These are phyloP conservation scores for Drosophila tropicalis DNA, from an alignment of 1,140 invertebrate genomes.

Conservation along the genomic window DNA sequence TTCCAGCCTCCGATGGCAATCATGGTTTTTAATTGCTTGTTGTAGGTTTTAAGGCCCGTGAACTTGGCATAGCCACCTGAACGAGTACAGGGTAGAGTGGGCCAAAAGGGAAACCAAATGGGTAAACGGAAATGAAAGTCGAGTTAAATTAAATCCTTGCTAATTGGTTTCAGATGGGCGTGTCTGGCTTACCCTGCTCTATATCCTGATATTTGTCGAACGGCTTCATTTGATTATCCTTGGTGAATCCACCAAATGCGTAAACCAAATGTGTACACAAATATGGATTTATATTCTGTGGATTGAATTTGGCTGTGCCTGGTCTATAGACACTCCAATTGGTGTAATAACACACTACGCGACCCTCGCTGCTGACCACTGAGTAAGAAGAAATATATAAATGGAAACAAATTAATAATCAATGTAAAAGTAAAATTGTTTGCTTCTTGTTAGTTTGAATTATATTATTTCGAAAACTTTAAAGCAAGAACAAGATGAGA, in stretches of 20 bases:
- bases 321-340: conserved; percentile 96
- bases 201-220: conserved; percentile 98
- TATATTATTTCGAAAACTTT: too few relatives aligned
- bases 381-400: conserved; percentile 10
- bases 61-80: conserved; percentile 97
- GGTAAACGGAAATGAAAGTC: conserved; percentile 58
- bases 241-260: conserved; percentile 96
- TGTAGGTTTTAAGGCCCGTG: conserved; percentile 95
- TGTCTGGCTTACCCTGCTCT: conserved; percentile 91
- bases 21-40: conserved; percentile 95
- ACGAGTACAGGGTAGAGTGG: neutral
- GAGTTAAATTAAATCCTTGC: conserved; percentile 47
- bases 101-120: neutral
- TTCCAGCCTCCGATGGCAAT: conserved; percentile 98
- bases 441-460: too few relatives aligned
- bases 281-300: conserved; percentile 97
- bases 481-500: too few relatives aligned
- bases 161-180: conserved; percentile 25
- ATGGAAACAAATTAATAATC: neutral
- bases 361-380: conserved; percentile 84
- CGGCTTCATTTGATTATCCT: conserved; percentile 94
- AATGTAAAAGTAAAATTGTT: too few relatives aligned
- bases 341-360: conserved; percentile 96
- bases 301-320: conserved; percentile 94
- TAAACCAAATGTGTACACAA: conserved; percentile 97